Percentiles rank a stretch among this genome's conserved stretches.
Evolutionary conservation across 2,888 invertebrate genomes (phyloP).

Genomic region (Sinopyrophorus schimmeli): DNA sequence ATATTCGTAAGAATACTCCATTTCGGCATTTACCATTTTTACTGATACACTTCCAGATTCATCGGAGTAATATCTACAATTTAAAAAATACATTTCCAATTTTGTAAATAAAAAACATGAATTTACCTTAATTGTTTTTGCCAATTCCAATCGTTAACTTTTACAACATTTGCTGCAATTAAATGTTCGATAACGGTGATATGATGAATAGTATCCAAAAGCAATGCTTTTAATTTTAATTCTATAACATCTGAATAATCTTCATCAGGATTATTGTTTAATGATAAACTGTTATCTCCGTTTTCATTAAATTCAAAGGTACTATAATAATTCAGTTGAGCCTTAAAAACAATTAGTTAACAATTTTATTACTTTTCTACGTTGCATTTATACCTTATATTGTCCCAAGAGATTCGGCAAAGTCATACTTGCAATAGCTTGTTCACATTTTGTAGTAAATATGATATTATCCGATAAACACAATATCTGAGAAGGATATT

Average conservation of each 20-base stretch:
- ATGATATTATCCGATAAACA: conserved; percentile 83
- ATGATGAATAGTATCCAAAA: conserved; percentile 93
- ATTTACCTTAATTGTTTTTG: conserved; percentile 84
- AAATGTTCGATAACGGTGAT: conserved; percentile 80
- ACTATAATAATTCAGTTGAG: conserved; percentile 58
- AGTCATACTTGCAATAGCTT: conserved; percentile 70
- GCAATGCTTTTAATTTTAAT: conserved; percentile 87
- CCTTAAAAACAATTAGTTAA: conserved; percentile 48
- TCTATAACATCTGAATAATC: conserved; percentile 52
- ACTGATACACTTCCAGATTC: conserved; percentile 67
- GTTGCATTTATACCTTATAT: conserved; percentile 53
- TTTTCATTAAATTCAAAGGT: conserved; percentile 50
- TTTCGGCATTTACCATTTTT: conserved; percentile 91
- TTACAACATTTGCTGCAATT: conserved; percentile 68
- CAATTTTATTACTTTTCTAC: conserved; percentile 35
- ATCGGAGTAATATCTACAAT: conserved; percentile 68
- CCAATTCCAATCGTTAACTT: conserved; percentile 87
- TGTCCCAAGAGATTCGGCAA: conserved; percentile 59
- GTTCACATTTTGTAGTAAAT: conserved; percentile 84
- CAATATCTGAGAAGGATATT: conserved; percentile 78
- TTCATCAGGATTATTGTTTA: conserved; percentile 27
- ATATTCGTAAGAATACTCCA: conserved; percentile 97
- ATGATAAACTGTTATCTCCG: conserved; percentile 30
- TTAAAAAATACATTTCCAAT: neutral
- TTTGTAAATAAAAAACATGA: conserved; percentile 2